Percentiles rank a stretch among this genome's conserved stretches.
Evolutionary conservation across 2,113 vertebrate species (phyloP).

Genomic region (Megaceryle torquata): DNA sequence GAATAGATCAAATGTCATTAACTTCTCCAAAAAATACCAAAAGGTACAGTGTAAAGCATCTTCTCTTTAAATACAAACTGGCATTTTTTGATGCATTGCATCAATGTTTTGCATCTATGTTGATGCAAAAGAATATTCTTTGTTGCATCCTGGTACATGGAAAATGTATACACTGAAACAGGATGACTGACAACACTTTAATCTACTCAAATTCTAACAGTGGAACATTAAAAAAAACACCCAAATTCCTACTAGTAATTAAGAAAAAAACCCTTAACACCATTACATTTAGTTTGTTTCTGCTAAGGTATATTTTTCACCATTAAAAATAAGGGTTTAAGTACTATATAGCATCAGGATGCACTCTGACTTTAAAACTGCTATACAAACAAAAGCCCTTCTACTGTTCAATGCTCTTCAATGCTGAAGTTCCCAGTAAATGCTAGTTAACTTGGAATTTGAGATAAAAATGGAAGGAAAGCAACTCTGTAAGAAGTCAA

Average conservation of each 20-base stretch:
- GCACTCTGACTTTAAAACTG: constrained; percentile 46
- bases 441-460: constrained; percentile 4
- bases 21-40: constrained; percentile 80
- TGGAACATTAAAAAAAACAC: constrained; percentile 33
- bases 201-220: constrained; percentile 53
- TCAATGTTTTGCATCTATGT: constrained; percentile 79
- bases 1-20: constrained; percentile 79
- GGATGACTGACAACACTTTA: constrained; percentile 58
- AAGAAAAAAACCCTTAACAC: constrained; percentile 19
- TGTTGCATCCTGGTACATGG: constrained; percentile 67
- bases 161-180: constrained; percentile 60
- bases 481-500: constrained; percentile 28
- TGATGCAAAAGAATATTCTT: constrained; percentile 77
- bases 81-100: constrained; percentile 80
- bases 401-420: constrained; percentile 43
- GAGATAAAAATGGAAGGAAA: constrained; percentile 48
- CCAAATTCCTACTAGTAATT: constrained; percentile 22
- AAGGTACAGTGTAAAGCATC: constrained; percentile 81
- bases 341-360: constrained; percentile 38
- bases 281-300: constrained; percentile 38
- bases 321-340: constrained; percentile 66
- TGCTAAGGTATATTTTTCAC: constrained; percentile 59
- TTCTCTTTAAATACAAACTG: constrained; percentile 80
- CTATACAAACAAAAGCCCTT: constrained; percentile 59
- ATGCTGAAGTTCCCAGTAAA: neutral